Percentiles rank a stretch among this genome's conserved stretches.
These are phyloP conservation scores for Galemys pyrenaicus DNA, from an alignment of 2,113 vertebrate species.

Conservation along the genomic window DNA sequence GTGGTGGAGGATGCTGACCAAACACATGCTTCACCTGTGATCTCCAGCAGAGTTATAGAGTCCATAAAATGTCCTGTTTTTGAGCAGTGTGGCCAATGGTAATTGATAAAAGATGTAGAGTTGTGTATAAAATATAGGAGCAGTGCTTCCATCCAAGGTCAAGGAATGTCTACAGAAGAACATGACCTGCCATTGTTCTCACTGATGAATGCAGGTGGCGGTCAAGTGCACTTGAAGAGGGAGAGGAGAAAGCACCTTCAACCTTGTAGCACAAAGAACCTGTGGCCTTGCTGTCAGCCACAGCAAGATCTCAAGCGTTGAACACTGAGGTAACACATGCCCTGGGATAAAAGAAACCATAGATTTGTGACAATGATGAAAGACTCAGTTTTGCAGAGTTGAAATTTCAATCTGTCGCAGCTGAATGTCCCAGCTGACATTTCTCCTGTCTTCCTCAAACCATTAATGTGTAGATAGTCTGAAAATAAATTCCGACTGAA, in stretches of 20 bases:
- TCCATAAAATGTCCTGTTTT: neutral
- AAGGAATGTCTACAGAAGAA: fast-evolving
- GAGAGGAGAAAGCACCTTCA: neutral
- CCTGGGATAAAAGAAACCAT: neutral
- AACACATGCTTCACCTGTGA: neutral
- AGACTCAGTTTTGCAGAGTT: neutral
- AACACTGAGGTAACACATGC: neutral
- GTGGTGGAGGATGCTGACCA: neutral
- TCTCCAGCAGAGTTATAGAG: neutral
- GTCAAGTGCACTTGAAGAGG: neutral
- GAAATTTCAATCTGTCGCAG: neutral
- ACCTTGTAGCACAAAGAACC: neutral
- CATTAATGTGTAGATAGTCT: neutral
- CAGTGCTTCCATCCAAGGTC: neutral
- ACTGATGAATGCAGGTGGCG: too few species aligned
- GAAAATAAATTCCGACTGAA: neutral
- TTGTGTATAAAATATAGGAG: neutral
- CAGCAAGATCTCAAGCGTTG: too few species aligned
- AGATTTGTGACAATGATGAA: neutral
- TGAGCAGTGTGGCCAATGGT: neutral
- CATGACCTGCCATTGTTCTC: neutral
- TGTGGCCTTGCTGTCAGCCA: neutral
- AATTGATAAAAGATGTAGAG: neutral
- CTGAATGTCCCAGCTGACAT: neutral
- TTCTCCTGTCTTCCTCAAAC: neutral